phyloP scores from a whole-genome alignment of 2,113 vertebrate genomes.

The Bungarus multicinctus region DNA sequence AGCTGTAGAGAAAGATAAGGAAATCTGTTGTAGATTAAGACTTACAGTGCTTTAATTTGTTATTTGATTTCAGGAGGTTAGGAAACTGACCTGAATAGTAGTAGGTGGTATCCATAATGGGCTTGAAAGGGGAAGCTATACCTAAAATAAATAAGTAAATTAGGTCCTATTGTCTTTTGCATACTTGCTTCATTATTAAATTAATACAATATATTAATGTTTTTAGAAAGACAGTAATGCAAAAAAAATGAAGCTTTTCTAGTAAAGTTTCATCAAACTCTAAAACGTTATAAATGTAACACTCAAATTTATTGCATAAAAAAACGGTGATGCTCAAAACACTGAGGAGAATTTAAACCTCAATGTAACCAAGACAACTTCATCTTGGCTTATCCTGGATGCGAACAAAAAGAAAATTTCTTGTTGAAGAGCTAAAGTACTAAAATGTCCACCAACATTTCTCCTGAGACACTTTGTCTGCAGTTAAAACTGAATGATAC shows the following conservation, averaged over 20 bases:
- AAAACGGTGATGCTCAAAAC: background rate
- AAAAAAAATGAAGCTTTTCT: background rate
- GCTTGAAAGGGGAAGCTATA: constrained; percentile 96
- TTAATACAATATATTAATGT: background rate
- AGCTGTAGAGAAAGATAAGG: constrained; percentile 70
- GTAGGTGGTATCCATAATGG: constrained; percentile 89
- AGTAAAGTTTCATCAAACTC: background rate
- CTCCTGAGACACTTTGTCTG: background rate
- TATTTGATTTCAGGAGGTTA: constrained; percentile 23
- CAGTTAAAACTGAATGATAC: background rate
- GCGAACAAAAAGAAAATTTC: background rate
- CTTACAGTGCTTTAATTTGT: background rate
- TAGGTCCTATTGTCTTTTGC: background rate
- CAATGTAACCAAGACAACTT: background rate
- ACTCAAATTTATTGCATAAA: background rate
- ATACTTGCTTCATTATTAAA: background rate
- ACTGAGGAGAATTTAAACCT: background rate
- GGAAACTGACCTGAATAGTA: constrained; percentile 91
- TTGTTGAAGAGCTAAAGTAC: background rate
- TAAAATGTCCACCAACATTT: background rate
- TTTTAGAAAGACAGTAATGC: background rate
- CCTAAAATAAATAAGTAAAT: constrained; percentile 69
- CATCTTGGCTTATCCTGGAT: background rate
- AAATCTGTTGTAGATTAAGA: background rate
- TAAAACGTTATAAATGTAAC: background rate